Conservation (phyloP, 2,888 invertebrate genomes). For the Limenitis camilla region DNA sequence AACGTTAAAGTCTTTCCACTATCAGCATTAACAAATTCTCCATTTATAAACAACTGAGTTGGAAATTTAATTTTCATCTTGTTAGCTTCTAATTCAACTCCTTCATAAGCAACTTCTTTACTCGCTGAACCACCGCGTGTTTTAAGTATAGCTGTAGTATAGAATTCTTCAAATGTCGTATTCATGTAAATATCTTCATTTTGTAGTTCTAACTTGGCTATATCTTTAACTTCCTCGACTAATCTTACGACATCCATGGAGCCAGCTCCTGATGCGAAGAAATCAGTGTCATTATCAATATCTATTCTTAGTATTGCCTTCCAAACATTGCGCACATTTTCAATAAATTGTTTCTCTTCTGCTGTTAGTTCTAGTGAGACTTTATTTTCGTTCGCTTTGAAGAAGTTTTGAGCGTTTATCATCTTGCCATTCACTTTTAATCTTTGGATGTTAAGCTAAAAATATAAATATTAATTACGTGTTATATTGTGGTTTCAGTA, state of each 20-base stretch:
- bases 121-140: conserved; percentile 76
- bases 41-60: conserved; percentile 92
- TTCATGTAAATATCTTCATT: conserved; percentile 96
- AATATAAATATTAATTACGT: conserved; percentile 17
- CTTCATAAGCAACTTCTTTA: conserved; percentile 79
- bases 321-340: conserved; percentile 83
- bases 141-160: conserved; percentile 77
- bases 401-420: conserved; percentile 55
- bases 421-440: conserved; percentile 86
- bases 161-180: conserved; percentile 89
- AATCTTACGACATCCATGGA: conserved; percentile 97
- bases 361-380: conserved; percentile 78
- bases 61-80: conserved; percentile 90
- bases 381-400: conserved; percentile 75
- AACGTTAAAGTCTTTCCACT: conserved; percentile 76
- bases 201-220: conserved; percentile 82
- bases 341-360: conserved; percentile 82
- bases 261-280: conserved; percentile 95
- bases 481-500: too few relatives aligned
- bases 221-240: conserved; percentile 93
- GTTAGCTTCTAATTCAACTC: conserved; percentile 85
- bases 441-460: conserved; percentile 83
- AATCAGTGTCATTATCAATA: conserved; percentile 87
- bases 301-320: conserved; percentile 85
- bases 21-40: conserved; percentile 88